Conservation (phyloP, 2,113 vertebrate species). For the Macroglossus sobrinus region DNA sequence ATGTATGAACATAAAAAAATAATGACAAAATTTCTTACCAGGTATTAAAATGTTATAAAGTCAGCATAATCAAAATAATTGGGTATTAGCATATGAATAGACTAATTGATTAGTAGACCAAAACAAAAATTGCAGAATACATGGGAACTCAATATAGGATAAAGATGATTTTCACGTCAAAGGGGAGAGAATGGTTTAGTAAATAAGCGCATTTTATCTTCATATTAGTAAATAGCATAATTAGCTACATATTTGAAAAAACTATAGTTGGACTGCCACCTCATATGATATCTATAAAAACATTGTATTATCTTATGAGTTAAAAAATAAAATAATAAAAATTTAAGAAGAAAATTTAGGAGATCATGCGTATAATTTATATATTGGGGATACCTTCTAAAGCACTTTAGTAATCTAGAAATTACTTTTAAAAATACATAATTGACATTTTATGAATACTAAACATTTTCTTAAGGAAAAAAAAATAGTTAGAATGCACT, state of each 20-base stretch:
- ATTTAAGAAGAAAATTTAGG: not conserved
- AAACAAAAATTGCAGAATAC: not conserved
- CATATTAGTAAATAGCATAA: not conserved
- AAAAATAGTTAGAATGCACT: not conserved
- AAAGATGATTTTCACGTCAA: not conserved
- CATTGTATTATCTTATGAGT: not conserved
- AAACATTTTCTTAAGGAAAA: not conserved
- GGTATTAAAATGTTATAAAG: conserved; percentile 29
- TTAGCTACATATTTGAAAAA: not conserved
- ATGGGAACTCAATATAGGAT: not conserved
- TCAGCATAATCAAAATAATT: not conserved
- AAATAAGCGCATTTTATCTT: not conserved
- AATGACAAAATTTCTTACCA: not conserved
- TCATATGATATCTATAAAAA: not conserved
- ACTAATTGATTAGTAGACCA: not conserved
- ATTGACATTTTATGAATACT: not conserved
- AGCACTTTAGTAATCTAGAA: not conserved
- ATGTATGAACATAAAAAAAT: conserved; percentile 48
- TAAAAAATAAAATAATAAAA: not conserved
- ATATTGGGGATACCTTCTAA: not conserved
- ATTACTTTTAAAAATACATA: not conserved
- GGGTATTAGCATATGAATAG: not conserved
- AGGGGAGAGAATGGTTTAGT: not conserved
- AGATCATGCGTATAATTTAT: not conserved
- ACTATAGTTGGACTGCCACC: not conserved